Percentiles rank a stretch among this genome's conserved stretches.
Conservation (phyloP, 2,888 invertebrate species). For the Mesochorus sp. region DNA sequence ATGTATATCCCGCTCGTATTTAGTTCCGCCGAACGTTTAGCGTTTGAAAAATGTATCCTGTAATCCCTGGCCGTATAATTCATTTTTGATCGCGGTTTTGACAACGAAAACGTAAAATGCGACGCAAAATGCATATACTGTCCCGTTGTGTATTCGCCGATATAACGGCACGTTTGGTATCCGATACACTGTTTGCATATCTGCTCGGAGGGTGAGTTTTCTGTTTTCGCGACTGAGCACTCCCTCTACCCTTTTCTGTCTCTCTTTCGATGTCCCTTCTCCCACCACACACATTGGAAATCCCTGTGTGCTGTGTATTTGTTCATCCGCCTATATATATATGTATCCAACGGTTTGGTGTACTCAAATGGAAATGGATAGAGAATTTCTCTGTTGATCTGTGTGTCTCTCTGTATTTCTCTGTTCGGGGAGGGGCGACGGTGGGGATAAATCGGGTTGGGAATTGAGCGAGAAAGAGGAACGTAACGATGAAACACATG, state of each 20-base stretch:
- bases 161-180: slow-evolving; percentile 19
- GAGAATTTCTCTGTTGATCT: slow-evolving; percentile 55
- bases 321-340: slow-evolving; percentile 47
- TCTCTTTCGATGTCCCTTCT: too few relatives aligned
- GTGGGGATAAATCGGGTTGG: slow-evolving; percentile 48
- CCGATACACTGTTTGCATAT: slow-evolving; percentile 55
- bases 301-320: slow-evolving; percentile 55
- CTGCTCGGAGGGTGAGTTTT: slow-evolving; percentile 39
- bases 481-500: slow-evolving; percentile 42
- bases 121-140: background rate
- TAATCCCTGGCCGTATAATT: too few relatives aligned
- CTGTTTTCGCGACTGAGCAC: slow-evolving; percentile 48
- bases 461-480: slow-evolving; percentile 40
- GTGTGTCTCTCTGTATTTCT: slow-evolving; percentile 19
- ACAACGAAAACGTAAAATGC: slow-evolving; percentile 1
- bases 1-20: too few relatives aligned
- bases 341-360: slow-evolving; percentile 31
- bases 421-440: background rate
- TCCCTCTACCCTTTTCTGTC: too few relatives aligned
- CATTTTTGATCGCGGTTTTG: too few relatives aligned
- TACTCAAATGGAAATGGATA: slow-evolving; percentile 60
- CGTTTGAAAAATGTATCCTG: too few relatives aligned
- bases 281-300: slow-evolving; percentile 45
- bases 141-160: slow-evolving; percentile 29
- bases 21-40: too few relatives aligned